A percentile compares a stretch with the other conserved stretches of the same genome.
These are phyloP conservation scores for Cryptosula pallasiana DNA, from an alignment of 2,888 invertebrate species.

Conservation along the genomic window DNA sequence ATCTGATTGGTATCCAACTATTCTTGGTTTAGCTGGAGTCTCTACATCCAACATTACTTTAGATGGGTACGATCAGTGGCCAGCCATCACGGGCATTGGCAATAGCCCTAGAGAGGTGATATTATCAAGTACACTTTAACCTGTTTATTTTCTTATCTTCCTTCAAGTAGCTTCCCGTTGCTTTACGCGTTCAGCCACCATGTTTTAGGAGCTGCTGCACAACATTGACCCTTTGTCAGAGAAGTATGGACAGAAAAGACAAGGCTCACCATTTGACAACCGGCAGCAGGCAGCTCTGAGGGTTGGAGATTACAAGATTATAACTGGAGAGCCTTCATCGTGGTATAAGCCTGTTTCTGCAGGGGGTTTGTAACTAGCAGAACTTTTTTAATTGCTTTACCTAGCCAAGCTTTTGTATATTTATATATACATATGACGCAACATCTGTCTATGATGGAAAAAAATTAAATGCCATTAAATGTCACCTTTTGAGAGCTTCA, in stretches of 20 bases:
- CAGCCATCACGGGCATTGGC: slow-evolving; percentile 1
- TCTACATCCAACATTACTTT: neutral
- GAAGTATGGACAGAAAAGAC: slow-evolving; percentile 31
- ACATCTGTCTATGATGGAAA: no score
- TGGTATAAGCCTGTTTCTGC: slow-evolving; percentile 10
- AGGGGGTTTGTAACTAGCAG: neutral
- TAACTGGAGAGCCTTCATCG: slow-evolving; percentile 37
- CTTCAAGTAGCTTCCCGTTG: no score
- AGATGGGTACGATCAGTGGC: slow-evolving; percentile 21
- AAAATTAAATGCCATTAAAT: no score
- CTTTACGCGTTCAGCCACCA: no score
- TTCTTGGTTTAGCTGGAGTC: slow-evolving; percentile 10
- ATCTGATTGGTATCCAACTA: slow-evolving; percentile 13
- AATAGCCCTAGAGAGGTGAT: slow-evolving; percentile 3
- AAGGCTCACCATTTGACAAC: slow-evolving; percentile 38
- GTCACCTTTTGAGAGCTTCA: no score
- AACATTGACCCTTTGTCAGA: slow-evolving; percentile 67
- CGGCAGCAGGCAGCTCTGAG: slow-evolving; percentile 41
- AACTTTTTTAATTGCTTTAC: no score
- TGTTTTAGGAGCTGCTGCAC: slow-evolving; percentile 61
- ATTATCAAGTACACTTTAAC: neutral
- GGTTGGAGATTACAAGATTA: slow-evolving; percentile 43
- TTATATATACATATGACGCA: no score
- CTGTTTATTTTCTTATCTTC: no score
- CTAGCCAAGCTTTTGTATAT: no score